A percentile compares a stretch with the other conserved stretches of the same genome.
Conservation (phyloP, 2,888 invertebrate genomes). For the Caenorhabditis becei region DNA sequence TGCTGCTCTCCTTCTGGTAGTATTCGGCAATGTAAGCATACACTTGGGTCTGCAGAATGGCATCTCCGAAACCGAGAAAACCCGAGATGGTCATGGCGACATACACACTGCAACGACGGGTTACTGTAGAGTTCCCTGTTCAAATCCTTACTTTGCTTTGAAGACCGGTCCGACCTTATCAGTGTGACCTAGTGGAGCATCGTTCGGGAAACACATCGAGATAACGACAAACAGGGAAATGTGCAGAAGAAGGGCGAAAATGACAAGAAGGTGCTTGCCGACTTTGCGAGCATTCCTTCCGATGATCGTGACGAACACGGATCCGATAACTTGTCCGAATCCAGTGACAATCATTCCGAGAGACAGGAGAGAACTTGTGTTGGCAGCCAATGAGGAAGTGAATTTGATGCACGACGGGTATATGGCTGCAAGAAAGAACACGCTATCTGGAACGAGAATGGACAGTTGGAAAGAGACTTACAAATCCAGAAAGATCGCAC, state of each 20-base stretch:
- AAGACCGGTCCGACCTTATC: constrained; percentile 33
- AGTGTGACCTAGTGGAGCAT: constrained; percentile 38
- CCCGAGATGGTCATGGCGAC: constrained; percentile 25
- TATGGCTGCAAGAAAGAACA: constrained; percentile 24
- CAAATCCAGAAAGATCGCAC: constrained; percentile 57
- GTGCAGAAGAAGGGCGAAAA: constrained; percentile 15
- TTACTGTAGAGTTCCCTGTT: background rate
- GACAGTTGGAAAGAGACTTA: constrained; percentile 18
- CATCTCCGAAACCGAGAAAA: constrained; percentile 50
- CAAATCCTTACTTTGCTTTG: constrained; percentile 2
- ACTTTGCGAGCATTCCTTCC: constrained; percentile 19
- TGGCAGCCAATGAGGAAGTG: constrained; percentile 21
- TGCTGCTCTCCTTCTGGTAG: constrained; percentile 38
- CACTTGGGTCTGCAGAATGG: constrained; percentile 51
- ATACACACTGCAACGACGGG: constrained; percentile 17
- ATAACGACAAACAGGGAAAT: constrained; percentile 19
- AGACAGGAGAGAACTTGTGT: constrained; percentile 36
- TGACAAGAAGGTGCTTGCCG: constrained; percentile 14
- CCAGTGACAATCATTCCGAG: constrained; percentile 45
- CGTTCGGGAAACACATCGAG: constrained; percentile 42
- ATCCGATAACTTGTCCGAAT: constrained; percentile 42
- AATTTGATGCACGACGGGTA: constrained; percentile 57
- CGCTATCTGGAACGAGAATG: too few species aligned
- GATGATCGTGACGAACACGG: constrained; percentile 5
- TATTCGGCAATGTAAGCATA: constrained; percentile 45